Evolutionary conservation across 1,140 invertebrate genomes (phyloP), one percentile per base, ranked within the genome.

Genomic region (Drosophila grimshawi): DNA sequence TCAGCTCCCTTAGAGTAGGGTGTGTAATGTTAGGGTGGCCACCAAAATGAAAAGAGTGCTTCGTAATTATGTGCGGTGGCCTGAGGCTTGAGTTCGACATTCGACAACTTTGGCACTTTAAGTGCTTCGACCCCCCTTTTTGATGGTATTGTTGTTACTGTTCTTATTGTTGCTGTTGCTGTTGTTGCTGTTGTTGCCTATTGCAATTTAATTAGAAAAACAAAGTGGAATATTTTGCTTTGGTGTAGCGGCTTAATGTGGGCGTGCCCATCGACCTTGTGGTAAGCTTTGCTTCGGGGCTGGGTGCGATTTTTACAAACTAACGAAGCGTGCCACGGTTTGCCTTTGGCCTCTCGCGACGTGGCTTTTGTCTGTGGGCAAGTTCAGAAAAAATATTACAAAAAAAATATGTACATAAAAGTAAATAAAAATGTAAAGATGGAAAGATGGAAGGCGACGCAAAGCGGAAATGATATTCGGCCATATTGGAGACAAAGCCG

Each of bases 181-280:
- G 29, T 11, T 65, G 45, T 30, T 49, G 8, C 35, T 63, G 57
- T 52, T 30, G 56, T 59, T 64, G 45, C 52, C 66, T 78, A 83
- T 80, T 86, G 83, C 83, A 88, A 86, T 86, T 86, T 86, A 86
- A 86, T 86, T 86, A 86, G 79, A 74, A 76, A 72, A 80, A 88
- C 76, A 88, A 88, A 86, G 76, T 86, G 83, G 72, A 82, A 73
- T 66, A 71, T 86, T 82, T 46, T 52, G 46, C 43, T 55, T 67
- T 43, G 32, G 30, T 33, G 11, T 29, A 48, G 75, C 78, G 76
- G 62, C 71, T 85, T 62, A 53, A 70, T 60, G 32, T 39, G 32
- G 57, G 45, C 56, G 19, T 57, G 48, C 19, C 48, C 63, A 29
- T 27, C 35, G 45, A 27, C 53, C 55, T 52, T 53, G 37, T 10